phyloP scores from a whole-genome alignment of 1,140 invertebrate genomes.

The Drosophila kikkawai region DNA sequence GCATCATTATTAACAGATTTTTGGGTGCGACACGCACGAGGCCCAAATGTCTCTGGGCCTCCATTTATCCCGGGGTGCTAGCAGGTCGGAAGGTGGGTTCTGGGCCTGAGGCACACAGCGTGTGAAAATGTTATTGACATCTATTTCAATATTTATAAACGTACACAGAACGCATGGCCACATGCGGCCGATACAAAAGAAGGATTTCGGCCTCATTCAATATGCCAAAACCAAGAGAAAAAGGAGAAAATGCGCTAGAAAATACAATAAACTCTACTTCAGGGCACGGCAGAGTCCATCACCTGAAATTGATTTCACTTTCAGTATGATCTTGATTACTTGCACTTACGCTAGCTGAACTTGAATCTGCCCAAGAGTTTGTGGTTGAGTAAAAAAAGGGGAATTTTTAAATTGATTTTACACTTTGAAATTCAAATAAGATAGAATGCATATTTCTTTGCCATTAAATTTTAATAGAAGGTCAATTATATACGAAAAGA shows the following conservation, averaged over 20 bases:
- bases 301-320: slow-evolving; percentile 14
- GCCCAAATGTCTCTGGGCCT: slow-evolving; percentile 27
- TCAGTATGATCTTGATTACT: background rate
- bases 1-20: slow-evolving; percentile 83
- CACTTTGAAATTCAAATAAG: background rate
- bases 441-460: background rate
- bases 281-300: slow-evolving; percentile 26
- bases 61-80: slow-evolving; percentile 29
- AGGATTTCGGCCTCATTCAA: slow-evolving; percentile 39
- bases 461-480: background rate
- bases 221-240: slow-evolving; percentile 13
- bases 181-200: slow-evolving; percentile 6
- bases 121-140: slow-evolving; percentile 78
- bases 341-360: background rate
- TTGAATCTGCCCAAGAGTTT: background rate
- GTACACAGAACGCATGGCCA: slow-evolving; percentile 23
- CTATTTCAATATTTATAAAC: slow-evolving; percentile 81
- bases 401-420: background rate
- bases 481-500: background rate
- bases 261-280: slow-evolving; percentile 6
- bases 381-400: background rate
- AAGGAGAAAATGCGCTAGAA: background rate
- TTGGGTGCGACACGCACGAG: slow-evolving; percentile 68
- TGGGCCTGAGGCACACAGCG: slow-evolving; percentile 43
- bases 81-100: background rate